These are phyloP conservation scores for Silurus asotus DNA, from an alignment of 2,113 vertebrate genomes.

Conservation along the genomic window DNA sequence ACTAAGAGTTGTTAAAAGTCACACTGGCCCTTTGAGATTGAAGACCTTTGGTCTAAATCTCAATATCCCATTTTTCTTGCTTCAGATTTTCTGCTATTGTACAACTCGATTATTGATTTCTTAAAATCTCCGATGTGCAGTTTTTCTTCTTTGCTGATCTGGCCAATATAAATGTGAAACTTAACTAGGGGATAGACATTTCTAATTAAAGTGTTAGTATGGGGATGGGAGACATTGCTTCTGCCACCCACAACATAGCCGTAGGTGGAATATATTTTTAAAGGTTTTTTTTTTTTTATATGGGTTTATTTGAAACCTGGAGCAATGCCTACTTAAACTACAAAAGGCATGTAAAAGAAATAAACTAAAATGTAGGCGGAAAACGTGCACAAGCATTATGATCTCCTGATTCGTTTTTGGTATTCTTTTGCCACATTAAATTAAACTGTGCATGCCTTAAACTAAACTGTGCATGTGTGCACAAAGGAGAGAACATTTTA, in stretches of 20 bases:
- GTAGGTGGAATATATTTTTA: neutral
- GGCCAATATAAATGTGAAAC: neutral
- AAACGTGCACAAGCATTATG: neutral
- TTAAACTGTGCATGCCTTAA: neutral
- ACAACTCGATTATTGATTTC: neutral
- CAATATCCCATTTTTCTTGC: neutral
- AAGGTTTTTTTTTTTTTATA: neutral
- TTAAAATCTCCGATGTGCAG: neutral
- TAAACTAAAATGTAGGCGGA: neutral
- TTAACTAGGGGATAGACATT: neutral
- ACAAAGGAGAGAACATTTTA: neutral
- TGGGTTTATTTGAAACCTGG: neutral
- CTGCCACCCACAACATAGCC: neutral
- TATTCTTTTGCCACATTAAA: neutral
- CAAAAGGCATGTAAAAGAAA: neutral
- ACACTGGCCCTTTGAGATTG: neutral
- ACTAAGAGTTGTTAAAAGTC: neutral
- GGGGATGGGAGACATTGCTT: neutral
- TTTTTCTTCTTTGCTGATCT: neutral
- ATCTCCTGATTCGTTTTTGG: neutral
- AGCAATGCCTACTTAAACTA: neutral
- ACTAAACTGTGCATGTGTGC: neutral
- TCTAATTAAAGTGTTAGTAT: conserved; percentile 5
- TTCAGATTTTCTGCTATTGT: neutral
- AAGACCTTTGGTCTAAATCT: neutral